phyloP scores from a whole-genome alignment of 2,888 invertebrate genomes.

The Crepidodera aurea region DNA sequence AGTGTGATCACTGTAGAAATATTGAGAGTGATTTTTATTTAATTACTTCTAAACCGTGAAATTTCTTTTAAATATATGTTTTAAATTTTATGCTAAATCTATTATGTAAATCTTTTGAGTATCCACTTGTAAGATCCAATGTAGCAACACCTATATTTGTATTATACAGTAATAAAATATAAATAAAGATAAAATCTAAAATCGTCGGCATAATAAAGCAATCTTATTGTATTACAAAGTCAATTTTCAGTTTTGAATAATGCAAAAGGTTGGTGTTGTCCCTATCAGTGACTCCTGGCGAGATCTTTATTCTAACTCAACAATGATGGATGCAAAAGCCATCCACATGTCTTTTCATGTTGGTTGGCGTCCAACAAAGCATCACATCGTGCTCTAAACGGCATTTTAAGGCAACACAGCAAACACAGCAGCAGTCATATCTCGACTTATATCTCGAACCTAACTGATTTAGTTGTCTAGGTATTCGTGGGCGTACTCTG shows the following conservation, averaged over 20 bases:
- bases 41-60: too few relatives aligned
- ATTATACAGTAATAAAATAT: conserved; percentile 1
- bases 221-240: conserved; percentile 20
- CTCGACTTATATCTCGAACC: conserved; percentile 45
- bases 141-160: neutral
- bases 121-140: neutral
- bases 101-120: too few relatives aligned
- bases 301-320: conserved; percentile 28
- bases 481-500: conserved; percentile 60
- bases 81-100: too few relatives aligned
- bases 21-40: too few relatives aligned
- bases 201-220: conserved; percentile 18
- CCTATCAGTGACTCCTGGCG: conserved; percentile 21
- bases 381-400: conserved; percentile 53
- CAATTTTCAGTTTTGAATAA: conserved; percentile 28
- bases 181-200: conserved; percentile 17
- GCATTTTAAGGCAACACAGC: conserved; percentile 50
- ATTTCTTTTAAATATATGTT: too few relatives aligned
- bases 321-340: conserved; percentile 35
- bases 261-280: conserved; percentile 24
- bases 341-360: conserved; percentile 36
- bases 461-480: conserved; percentile 63
- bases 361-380: conserved; percentile 41
- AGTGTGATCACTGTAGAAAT: too few relatives aligned
- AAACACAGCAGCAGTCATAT: conserved; percentile 43